A percentile compares a stretch with the other conserved stretches of the same genome.
These are phyloP conservation scores for Scomber colias DNA, from an alignment of 2,113 vertebrate genomes.

Conservation along the genomic window DNA sequence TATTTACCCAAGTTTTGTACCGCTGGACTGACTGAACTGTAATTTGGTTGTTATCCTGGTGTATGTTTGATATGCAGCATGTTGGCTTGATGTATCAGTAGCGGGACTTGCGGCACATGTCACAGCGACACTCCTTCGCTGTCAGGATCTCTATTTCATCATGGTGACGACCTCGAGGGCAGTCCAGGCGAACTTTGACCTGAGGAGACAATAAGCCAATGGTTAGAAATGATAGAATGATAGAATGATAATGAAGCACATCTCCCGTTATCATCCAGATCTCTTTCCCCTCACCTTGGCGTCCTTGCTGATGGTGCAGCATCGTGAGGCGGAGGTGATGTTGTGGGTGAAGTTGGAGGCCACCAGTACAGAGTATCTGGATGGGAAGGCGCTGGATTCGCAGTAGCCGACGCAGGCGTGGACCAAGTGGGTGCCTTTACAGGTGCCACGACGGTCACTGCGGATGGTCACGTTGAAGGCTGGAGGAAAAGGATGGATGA, in stretches of 20 bases:
- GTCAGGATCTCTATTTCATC: slow-evolving; percentile 89
- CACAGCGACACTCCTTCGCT: slow-evolving; percentile 88
- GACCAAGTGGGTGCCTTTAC: slow-evolving; percentile 85
- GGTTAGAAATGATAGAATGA: background rate
- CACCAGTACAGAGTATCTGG: slow-evolving; percentile 88
- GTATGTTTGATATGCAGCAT: background rate
- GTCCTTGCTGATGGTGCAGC: slow-evolving; percentile 89
- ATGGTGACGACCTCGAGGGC: slow-evolving; percentile 77
- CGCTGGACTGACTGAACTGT: background rate
- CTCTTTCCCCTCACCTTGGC: slow-evolving; percentile 70
- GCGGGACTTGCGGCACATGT: slow-evolving; percentile 90
- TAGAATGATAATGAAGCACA: background rate
- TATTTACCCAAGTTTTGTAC: background rate
- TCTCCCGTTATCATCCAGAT: background rate
- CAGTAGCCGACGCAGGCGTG: slow-evolving; percentile 93
- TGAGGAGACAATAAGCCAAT: slow-evolving; percentile 49
- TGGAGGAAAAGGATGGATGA: slow-evolving; percentile 42
- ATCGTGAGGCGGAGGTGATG: slow-evolving; percentile 90
- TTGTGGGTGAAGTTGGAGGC: slow-evolving; percentile 91
- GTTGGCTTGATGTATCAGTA: slow-evolving; percentile 79
- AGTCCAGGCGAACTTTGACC: slow-evolving; percentile 90
- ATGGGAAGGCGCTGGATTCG: slow-evolving; percentile 93
- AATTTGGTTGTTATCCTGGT: background rate
- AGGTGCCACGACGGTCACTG: slow-evolving; percentile 88
- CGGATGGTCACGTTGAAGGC: slow-evolving; percentile 91